Base-by-base conservation (phyloP, 1,140 invertebrate genomes). In the Ditylenchus dipsaci region DNA sequence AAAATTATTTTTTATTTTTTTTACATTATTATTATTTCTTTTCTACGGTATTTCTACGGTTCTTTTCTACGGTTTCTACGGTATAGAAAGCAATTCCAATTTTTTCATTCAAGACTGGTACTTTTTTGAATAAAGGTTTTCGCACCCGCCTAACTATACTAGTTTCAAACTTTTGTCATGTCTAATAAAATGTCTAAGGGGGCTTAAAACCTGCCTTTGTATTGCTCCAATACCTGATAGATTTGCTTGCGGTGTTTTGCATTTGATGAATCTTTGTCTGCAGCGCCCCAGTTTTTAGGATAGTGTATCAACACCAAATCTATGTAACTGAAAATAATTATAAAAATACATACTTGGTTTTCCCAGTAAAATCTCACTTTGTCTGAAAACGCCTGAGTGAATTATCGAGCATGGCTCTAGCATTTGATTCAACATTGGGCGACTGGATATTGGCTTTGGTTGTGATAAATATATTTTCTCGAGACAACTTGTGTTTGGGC, bases 381-480 rank as follows among this genome's bases (percentile, higher is more conserved):
- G 67, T 74, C n/a, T 72, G 56, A 15, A 71, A 38, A 13, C 15
- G 19, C 15, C 47, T 1, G 3, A 71, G 23, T 21, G 69, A 71
- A 62, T 71, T n/a, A 1, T 71, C 47, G 5, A 71, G 38, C 68
- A 72, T 72, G 23, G 19, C 38, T 11, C 11, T 19, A 19, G 70
- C 69, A 38, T 71, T 63, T 3, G 38, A 19, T 21, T 72, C 68
- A 29, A 73, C 69, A 47, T 71, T 53, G 23, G 30, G 33, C 5
- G 69, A 74, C 1, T 42, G 56, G 29, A 73, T 73, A 63, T 74
- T 69, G 21, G 68, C 57, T 68, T 76, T 76, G 9, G 75, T 76
- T 8, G 68, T 78, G 45, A 76, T 68, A 47, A 79, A 76, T 29
- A 76, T 76, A 57, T 76, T 61, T 61, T 78, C 76, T 11, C 75